Percentiles rank a stretch among this genome's conserved stretches.
These are phyloP conservation scores for Clupea harengus DNA, from an alignment of 2,113 vertebrate species.

Conservation along the genomic window DNA sequence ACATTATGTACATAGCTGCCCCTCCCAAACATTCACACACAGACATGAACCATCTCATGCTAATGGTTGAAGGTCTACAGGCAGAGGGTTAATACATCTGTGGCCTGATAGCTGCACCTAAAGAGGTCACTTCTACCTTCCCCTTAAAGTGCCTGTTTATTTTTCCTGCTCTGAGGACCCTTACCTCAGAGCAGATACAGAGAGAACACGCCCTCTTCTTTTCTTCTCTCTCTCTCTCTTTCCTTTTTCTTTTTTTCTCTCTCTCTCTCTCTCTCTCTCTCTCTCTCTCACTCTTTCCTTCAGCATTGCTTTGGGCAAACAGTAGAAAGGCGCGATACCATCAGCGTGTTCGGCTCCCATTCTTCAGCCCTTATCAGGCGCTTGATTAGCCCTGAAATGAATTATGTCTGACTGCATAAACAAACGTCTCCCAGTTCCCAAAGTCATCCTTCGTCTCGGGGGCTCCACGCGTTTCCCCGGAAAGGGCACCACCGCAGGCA, in stretches of 20 bases:
- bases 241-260: constrained; percentile 8
- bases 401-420: constrained; percentile 50
- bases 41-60: neutral
- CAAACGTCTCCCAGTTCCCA: constrained; percentile 44
- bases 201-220: neutral
- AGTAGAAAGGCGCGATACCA: constrained; percentile 44
- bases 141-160: constrained; percentile 16
- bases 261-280: neutral
- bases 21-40: neutral
- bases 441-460: constrained; percentile 44
- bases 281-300: neutral
- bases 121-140: neutral
- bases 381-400: constrained; percentile 52
- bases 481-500: constrained; percentile 26
- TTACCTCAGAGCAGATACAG: neutral
- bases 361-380: constrained; percentile 49
- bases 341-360: constrained; percentile 46
- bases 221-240: constrained; percentile 13
- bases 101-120: constrained; percentile 2
- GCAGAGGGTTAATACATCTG: neutral
- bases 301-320: constrained; percentile 44
- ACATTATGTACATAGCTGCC: neutral
- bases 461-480: constrained; percentile 23
- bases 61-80: neutral
- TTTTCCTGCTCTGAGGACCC: neutral